A percentile compares a stretch with the other conserved stretches of the same genome.
Conservation (phyloP, 2,113 vertebrate species). For the Sinocyclocheilus rhinocerous region DNA sequence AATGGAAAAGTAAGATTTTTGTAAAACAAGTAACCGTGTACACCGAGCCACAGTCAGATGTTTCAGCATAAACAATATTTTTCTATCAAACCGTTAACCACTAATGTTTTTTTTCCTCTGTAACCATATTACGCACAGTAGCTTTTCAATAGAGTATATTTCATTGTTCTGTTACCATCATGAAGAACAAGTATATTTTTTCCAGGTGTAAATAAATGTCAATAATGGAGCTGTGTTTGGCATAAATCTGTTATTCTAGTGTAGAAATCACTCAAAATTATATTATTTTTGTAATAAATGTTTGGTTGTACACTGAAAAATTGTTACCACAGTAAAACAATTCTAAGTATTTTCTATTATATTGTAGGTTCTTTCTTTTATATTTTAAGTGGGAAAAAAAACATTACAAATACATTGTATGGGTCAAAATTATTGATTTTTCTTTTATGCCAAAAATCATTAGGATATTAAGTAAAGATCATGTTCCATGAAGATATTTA, state of each 20-base stretch:
- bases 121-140: background rate
- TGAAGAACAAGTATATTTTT: constrained; percentile 21
- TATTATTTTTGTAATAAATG: background rate
- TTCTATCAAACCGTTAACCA: constrained; percentile 54
- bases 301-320: background rate
- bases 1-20: constrained; percentile 21
- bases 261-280: background rate
- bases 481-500: too few species aligned
- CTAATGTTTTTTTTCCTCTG: constrained; percentile 29
- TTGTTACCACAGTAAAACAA: background rate
- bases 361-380: too few species aligned
- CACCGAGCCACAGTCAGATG: constrained; percentile 46
- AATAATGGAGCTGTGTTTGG: background rate
- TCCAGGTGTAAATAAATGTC: constrained; percentile 51
- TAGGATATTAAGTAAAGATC: too few species aligned
- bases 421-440: too few species aligned
- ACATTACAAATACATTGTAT: too few species aligned
- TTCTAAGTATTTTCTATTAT: background rate
- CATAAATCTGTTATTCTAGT: too few species aligned
- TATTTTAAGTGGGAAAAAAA: background rate
- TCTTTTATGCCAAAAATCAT: too few species aligned
- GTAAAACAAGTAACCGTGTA: constrained; percentile 5
- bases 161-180: constrained; percentile 69
- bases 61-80: constrained; percentile 50
- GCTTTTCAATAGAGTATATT: constrained; percentile 2